A percentile compares a stretch with the other conserved stretches of the same genome.
phyloP scores from a whole-genome alignment of 2,797 vertebrate genomes.

The Lophotriccus pileatus region DNA sequence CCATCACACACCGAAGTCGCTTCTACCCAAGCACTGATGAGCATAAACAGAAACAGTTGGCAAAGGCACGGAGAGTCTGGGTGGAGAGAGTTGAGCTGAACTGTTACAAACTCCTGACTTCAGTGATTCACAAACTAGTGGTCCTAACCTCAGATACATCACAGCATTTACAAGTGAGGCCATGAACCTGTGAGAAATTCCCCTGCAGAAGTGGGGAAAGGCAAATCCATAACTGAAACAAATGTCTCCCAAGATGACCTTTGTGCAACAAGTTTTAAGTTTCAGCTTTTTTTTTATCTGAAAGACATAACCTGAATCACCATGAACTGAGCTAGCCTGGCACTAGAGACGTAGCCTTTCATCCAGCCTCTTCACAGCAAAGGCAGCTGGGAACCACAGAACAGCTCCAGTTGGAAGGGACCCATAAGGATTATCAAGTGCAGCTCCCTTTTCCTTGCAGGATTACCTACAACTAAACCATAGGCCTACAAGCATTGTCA shows the following conservation, averaged over 20 bases:
- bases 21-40: background rate
- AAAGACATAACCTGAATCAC: background rate
- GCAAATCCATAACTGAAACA: background rate
- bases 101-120: background rate
- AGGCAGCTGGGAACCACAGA: background rate
- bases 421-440: background rate
- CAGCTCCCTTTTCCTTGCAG: background rate
- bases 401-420: background rate
- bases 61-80: background rate
- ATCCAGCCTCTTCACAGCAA: background rate
- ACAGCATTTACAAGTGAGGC: background rate
- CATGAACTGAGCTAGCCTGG: background rate
- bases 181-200: background rate
- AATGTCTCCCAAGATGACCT: background rate
- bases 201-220: background rate
- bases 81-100: background rate
- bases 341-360: background rate
- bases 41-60: background rate
- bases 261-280: background rate
- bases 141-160: background rate
- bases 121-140: background rate
- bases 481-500: accelerated
- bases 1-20: background rate
- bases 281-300: background rate
- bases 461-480: background rate